These are phyloP conservation scores for Salpingus planirostris DNA, from an alignment of 2,888 invertebrate species.

Conservation along the genomic window DNA sequence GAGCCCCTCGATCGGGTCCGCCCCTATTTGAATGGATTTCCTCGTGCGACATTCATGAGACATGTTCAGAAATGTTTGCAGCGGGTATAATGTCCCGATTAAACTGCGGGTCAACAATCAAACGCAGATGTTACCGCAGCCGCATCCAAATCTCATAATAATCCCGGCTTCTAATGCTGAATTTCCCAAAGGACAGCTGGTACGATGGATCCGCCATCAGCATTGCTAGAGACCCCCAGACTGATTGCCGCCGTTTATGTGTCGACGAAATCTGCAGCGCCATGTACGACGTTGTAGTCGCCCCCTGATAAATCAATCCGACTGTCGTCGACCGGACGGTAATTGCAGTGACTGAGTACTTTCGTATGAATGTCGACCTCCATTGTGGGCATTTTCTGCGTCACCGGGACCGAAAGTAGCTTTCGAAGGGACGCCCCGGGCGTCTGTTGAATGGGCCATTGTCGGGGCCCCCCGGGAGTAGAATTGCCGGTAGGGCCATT, in stretches of 20 bases:
- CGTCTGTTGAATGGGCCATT: conserved; percentile 10
- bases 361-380: conserved; percentile 12
- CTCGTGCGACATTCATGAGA: conserved; percentile 5
- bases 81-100: conserved; percentile 9
- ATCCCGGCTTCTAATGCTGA: conserved; percentile 13
- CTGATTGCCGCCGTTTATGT: conserved; percentile 10
- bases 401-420: conserved; percentile 13
- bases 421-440: conserved; percentile 11
- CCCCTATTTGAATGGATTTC: conserved; percentile 10
- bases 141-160: too few species aligned
- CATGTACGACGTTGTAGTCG: too few species aligned
- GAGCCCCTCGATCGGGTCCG: too few species aligned
- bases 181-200: conserved; percentile 16
- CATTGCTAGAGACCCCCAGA: conserved; percentile 11
- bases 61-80: conserved; percentile 10
- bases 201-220: too few species aligned
- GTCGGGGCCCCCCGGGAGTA: conserved; percentile 12
- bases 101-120: conserved; percentile 15
- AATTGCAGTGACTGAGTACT: conserved; percentile 14
- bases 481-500: conserved; percentile 15
- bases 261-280: conserved; percentile 8
- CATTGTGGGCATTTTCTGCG: conserved; percentile 16
- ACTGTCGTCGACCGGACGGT: conserved; percentile 9
- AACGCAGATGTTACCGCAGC: conserved; percentile 14
- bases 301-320: conserved; percentile 15